Evolutionary conservation across 2,888 invertebrate species (phyloP).

Genomic region (Agelastica alni): DNA sequence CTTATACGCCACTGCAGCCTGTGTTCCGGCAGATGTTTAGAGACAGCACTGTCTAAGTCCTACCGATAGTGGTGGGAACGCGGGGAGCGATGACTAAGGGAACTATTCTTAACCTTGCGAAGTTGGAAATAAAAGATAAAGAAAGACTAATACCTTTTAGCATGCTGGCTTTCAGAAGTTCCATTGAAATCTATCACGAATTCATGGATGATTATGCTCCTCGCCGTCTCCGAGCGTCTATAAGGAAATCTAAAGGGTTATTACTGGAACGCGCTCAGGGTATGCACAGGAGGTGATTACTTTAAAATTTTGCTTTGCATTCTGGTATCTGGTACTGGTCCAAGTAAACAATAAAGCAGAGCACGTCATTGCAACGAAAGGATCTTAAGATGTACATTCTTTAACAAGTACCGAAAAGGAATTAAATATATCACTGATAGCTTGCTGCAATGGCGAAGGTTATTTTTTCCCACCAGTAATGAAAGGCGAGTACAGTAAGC

Average conservation of each 20-base stretch:
- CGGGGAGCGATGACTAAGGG: neutral
- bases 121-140: neutral
- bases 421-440: conserved; percentile 22
- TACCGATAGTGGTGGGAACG: no score
- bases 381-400: conserved; percentile 12
- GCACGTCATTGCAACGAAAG: conserved; percentile 20
- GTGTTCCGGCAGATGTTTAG: neutral
- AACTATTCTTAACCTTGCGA: neutral
- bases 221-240: no score
- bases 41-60: neutral
- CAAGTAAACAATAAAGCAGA: no score
- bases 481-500: conserved; percentile 33
- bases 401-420: conserved; percentile 21
- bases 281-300: conserved; percentile 9
- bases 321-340: no score
- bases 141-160: neutral
- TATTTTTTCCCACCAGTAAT: conserved; percentile 28
- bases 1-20: no score
- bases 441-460: conserved; percentile 29
- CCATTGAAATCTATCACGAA: neutral
- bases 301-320: no score
- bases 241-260: conserved; percentile 19
- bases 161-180: neutral
- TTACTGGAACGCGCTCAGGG: conserved; percentile 14
- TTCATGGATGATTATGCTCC: no score